A percentile compares a stretch with the other conserved stretches of the same genome.
Conservation (phyloP, 1,140 invertebrate genomes). For the Theocolax elegans region DNA sequence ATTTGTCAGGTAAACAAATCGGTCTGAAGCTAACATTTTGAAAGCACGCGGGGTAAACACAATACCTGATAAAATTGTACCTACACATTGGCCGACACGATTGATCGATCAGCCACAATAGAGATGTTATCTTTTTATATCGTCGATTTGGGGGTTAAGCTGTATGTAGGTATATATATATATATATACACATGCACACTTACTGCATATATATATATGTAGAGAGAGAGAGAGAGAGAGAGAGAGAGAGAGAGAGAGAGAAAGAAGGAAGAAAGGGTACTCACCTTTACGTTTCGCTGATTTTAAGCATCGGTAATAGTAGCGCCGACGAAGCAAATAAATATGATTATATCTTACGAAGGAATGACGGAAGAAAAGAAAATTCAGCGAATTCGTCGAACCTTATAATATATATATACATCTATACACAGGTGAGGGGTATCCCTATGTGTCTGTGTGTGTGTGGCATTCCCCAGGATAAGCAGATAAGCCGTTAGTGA, state of each 20-base stretch:
- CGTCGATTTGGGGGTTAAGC: background rate
- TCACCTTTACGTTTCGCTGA: conserved; percentile 22
- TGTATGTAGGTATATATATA: no score
- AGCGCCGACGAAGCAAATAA: conserved; percentile 17
- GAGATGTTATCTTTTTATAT: background rate
- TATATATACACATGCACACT: no score
- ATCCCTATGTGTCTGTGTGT: background rate
- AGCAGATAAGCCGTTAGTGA: conserved; percentile 12
- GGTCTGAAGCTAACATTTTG: no score
- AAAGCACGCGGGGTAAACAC: no score
- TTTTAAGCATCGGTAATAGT: conserved; percentile 32
- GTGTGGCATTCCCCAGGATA: background rate
- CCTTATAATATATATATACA: no score
- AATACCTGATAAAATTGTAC: no score
- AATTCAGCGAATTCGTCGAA: conserved; percentile 1
- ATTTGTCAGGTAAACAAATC: no score
- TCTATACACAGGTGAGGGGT: no score
- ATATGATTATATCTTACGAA: conserved; percentile 12
- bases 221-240: no score
- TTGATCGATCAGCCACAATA: conserved; percentile 12
- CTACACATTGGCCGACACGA: background rate
- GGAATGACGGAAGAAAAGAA: background rate
- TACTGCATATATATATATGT: no score
- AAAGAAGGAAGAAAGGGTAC: no score
- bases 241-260: no score